Percentiles rank a stretch among this genome's conserved stretches.
These are phyloP conservation scores for Australoheros scitulus DNA, from an alignment of 2,113 vertebrate species.

Conservation along the genomic window DNA sequence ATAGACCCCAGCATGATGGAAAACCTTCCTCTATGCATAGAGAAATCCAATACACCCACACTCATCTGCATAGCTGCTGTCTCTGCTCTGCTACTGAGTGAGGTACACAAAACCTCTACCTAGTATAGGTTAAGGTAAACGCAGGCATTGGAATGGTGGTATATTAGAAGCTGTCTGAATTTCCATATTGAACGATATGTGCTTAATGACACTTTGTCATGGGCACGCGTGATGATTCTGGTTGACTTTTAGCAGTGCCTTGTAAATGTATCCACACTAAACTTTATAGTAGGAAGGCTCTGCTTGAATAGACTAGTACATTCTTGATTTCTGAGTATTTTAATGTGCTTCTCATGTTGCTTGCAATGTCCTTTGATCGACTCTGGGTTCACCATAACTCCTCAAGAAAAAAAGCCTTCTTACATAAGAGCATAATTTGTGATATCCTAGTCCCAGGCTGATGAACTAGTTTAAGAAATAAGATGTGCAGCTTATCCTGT, in stretches of 20 bases:
- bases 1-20: conserved; percentile 45
- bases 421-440: neutral
- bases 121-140: conserved; percentile 2
- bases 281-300: neutral
- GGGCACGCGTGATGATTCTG: neutral
- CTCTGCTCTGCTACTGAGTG: neutral
- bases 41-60: conserved; percentile 44
- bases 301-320: neutral
- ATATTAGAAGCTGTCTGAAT: neutral
- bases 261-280: neutral
- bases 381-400: neutral
- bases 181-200: conserved; percentile 9
- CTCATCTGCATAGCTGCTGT: conserved; percentile 46
- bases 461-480: neutral
- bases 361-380: neutral
- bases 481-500: neutral
- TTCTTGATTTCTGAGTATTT: conserved; percentile 4
- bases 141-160: neutral
- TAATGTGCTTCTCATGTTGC: neutral
- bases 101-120: conserved; percentile 2
- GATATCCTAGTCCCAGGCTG: neutral
- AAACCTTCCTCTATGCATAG: conserved; percentile 31
- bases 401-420: neutral
- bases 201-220: neutral
- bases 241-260: neutral